Base-by-base conservation (phyloP, 2,113 vertebrate genomes). In the Ondatra zibethicus region DNA sequence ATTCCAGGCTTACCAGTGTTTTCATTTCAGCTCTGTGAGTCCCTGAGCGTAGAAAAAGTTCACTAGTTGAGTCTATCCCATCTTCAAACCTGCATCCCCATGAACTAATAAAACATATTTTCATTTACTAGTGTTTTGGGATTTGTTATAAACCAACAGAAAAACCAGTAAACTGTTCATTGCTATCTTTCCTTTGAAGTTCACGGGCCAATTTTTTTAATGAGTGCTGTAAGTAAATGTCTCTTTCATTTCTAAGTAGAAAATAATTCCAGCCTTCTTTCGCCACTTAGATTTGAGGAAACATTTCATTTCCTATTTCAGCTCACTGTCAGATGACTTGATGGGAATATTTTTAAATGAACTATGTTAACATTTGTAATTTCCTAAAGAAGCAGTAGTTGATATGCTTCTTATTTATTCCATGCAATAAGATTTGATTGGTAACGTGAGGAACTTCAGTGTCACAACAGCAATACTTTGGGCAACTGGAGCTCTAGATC, bases 321-420 rank as follows among this genome's bases (percentile, higher is more conserved):
- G 39, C 50, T 90, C 58, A 80, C 63, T 77, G 33, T 39, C 50
- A 93, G 19, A 66, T 31, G 61, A 27, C 55, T 89, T 85, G 50
- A 75, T 58, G 66, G 63, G 21, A 66, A 94, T 86, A 92, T 87
- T 52, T 89, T 58, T 63, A 86, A 94, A 80, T 93, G 63, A 93
- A 70, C 39, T 31, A 17, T 9, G 55, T 16, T 95, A 87, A 87
- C 17, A 78, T 89, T 93, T 88, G 19, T 88, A 21, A 29, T 88
- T 82, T 65, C 10, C 63, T 66, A 96, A 85, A 95, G 33, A n/a
- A 93, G 84, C 23, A 88, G 14, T 61, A 77, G 31, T 73, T 95
- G 86, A 17, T 63, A 65, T 89, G 61, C 50, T 93, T 96, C 91
- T 93, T 36, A 75, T 73, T 78, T 78, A 55, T 66, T 82, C 86